phyloP scores from a whole-genome alignment of 1,140 invertebrate species.

The Cotesia chilonis region DNA sequence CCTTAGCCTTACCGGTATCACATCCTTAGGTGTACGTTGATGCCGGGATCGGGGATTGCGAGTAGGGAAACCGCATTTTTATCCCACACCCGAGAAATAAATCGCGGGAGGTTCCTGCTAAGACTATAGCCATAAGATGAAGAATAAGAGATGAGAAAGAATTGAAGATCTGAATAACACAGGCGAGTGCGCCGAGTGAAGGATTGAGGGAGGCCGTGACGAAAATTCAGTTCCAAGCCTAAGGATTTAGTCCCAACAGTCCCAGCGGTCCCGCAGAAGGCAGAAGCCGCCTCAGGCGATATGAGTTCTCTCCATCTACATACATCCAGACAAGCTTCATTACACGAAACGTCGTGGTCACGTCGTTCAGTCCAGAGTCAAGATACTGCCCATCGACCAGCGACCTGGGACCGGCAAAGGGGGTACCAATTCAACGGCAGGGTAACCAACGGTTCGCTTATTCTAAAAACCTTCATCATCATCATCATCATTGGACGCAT shows the following conservation, averaged over 20 bases:
- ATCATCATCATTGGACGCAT: slow-evolving; percentile 35
- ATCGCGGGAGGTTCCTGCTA: not conserved
- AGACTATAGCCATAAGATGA: not conserved
- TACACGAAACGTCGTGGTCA: slow-evolving; percentile 54
- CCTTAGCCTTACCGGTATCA: not conserved
- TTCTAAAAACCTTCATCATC: slow-evolving; percentile 19
- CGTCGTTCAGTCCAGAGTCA: slow-evolving; percentile 36
- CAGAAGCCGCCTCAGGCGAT: slow-evolving; percentile 33
- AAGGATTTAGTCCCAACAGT: slow-evolving; percentile 20
- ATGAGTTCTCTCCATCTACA: slow-evolving; percentile 27
- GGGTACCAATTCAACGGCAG: slow-evolving; percentile 42
- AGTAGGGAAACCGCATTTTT: slow-evolving; percentile 35
- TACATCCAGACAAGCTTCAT: slow-evolving; percentile 46
- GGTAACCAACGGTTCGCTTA: slow-evolving; percentile 9
- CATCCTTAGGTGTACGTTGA: not conserved
- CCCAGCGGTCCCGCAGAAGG: not conserved
- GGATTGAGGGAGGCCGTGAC: slow-evolving; percentile 29
- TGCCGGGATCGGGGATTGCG: not conserved
- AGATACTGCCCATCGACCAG: no score
- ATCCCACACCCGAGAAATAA: slow-evolving; percentile 32
- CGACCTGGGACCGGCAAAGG: slow-evolving; percentile 35
- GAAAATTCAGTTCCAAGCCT: slow-evolving; percentile 34
- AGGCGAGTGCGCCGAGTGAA: not conserved
- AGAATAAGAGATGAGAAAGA: no score
- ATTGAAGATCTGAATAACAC: no score